Percentiles rank a stretch among this genome's conserved stretches.
phyloP scores from a whole-genome alignment of 2,113 vertebrate genomes.

The Alectura lathami region DNA sequence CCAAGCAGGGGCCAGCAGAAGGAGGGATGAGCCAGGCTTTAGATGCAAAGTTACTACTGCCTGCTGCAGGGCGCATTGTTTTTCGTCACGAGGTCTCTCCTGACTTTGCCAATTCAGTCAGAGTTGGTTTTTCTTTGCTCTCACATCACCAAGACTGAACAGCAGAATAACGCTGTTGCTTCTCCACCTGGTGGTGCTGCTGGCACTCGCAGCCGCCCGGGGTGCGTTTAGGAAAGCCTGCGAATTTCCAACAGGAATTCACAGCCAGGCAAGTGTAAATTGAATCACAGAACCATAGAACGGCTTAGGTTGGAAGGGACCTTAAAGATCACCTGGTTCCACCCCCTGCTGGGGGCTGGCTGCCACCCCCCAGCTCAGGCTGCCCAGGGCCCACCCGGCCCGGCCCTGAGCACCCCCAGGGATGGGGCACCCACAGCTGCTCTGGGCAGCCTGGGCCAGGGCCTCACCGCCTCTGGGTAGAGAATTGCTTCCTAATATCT shows the following conservation, averaged over 20 bases:
- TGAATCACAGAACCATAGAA: too few relatives aligned
- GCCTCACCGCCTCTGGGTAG: not conserved
- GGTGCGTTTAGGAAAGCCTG: not conserved
- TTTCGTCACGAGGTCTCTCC: not conserved
- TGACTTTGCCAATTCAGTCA: not conserved
- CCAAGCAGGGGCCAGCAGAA: not conserved
- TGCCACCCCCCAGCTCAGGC: too few relatives aligned
- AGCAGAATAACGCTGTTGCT: not conserved
- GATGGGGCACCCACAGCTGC: not conserved
- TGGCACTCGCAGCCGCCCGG: not conserved
- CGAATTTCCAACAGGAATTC: not conserved
- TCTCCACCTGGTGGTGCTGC: not conserved
- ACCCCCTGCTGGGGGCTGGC: too few relatives aligned
- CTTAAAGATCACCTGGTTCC: too few relatives aligned
- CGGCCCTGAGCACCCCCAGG: not conserved
- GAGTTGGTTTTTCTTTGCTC: not conserved
- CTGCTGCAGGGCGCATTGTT: accelerated
- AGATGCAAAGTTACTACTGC: not conserved
- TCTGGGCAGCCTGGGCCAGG: not conserved
- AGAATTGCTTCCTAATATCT: not conserved
- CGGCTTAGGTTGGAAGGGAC: too few relatives aligned
- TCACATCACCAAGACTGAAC: not conserved
- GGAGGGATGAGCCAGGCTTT: not conserved
- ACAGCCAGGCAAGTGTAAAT: too few relatives aligned
- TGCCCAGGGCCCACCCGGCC: not conserved